These are phyloP conservation scores for Myotis myotis DNA, from an alignment of 2,797 vertebrate genomes.

Conservation along the genomic window DNA sequence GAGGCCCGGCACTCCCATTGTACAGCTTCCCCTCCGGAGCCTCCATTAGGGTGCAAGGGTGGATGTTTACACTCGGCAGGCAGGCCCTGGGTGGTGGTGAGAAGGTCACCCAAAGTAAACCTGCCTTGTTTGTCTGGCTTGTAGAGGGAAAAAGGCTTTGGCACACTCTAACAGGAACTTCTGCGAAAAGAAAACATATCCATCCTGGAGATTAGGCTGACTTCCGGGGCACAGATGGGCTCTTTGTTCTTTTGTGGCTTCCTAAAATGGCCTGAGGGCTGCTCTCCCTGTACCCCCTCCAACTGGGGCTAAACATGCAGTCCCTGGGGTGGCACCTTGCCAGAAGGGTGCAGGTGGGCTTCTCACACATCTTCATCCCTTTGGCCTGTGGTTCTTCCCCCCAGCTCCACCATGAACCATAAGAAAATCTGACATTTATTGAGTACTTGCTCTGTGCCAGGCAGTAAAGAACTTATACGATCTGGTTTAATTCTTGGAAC, in stretches of 20 bases:
- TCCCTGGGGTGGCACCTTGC: not conserved
- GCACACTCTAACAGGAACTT: slow-evolving; percentile 74
- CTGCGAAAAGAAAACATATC: slow-evolving; percentile 76
- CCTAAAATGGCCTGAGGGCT: not conserved
- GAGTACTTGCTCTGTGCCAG: slow-evolving; percentile 2
- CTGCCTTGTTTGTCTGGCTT: slow-evolving; percentile 74
- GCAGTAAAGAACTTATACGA: slow-evolving; percentile 36
- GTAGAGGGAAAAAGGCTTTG: slow-evolving; percentile 78
- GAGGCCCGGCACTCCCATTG: not conserved
- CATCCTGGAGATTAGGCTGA: slow-evolving; percentile 75
- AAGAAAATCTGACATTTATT: slow-evolving; percentile 27
- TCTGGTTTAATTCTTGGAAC: slow-evolving; percentile 43
- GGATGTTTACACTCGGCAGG: slow-evolving; percentile 70
- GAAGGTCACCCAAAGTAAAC: slow-evolving; percentile 83
- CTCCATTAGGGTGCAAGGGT: slow-evolving; percentile 43
- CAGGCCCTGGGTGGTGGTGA: slow-evolving; percentile 75
- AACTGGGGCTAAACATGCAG: not conserved
- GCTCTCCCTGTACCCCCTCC: not conserved
- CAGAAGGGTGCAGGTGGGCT: not conserved
- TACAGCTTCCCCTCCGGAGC: not conserved
- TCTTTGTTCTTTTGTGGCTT: slow-evolving; percentile 66
- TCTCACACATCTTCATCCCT: not conserved
- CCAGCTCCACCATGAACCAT: not conserved
- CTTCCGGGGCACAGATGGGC: slow-evolving; percentile 58
- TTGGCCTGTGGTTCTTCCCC: not conserved